These are phyloP conservation scores for Rhadinocentrus ornatus DNA, from an alignment of 2,797 vertebrate species.

Conservation along the genomic window DNA sequence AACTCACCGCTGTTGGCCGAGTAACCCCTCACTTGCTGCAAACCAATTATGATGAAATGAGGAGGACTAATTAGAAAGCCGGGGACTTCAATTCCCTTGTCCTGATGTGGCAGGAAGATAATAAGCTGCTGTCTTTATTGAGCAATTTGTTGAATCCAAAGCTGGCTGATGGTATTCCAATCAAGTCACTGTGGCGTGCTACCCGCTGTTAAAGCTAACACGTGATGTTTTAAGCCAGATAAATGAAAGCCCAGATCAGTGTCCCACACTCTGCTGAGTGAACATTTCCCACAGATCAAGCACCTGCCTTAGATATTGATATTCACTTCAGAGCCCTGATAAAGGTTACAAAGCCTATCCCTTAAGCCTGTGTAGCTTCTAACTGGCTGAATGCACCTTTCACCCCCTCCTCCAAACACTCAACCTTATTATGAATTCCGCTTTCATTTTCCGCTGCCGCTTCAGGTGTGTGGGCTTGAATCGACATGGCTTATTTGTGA, in stretches of 20 bases:
- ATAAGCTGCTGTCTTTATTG: constrained; percentile 47
- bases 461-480: constrained; percentile 74
- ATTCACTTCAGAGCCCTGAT: constrained; percentile 52
- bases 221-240: constrained; percentile 44
- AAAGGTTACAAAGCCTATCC: constrained; percentile 55
- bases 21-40: constrained; percentile 22
- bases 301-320: constrained; percentile 62
- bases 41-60: constrained; percentile 64
- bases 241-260: constrained; percentile 44
- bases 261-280: constrained; percentile 50
- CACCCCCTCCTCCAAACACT: constrained; percentile 12
- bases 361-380: constrained; percentile 47
- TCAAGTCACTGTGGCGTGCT: constrained; percentile 5
- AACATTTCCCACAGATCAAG: constrained; percentile 63
- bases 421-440: constrained; percentile 53
- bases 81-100: constrained; percentile 37
- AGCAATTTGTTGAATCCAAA: constrained; percentile 54
- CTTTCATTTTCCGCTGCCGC: constrained; percentile 64
- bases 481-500: constrained; percentile 68
- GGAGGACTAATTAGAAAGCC: constrained; percentile 55
- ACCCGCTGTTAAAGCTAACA: constrained; percentile 50
- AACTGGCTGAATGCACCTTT: constrained; percentile 25
- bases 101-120: constrained; percentile 44
- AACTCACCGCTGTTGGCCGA: constrained; percentile 16
- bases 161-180: constrained; percentile 42